These are phyloP conservation scores for Cyprinus carpio DNA, from an alignment of 2,113 vertebrate genomes.

Conservation along the genomic window DNA sequence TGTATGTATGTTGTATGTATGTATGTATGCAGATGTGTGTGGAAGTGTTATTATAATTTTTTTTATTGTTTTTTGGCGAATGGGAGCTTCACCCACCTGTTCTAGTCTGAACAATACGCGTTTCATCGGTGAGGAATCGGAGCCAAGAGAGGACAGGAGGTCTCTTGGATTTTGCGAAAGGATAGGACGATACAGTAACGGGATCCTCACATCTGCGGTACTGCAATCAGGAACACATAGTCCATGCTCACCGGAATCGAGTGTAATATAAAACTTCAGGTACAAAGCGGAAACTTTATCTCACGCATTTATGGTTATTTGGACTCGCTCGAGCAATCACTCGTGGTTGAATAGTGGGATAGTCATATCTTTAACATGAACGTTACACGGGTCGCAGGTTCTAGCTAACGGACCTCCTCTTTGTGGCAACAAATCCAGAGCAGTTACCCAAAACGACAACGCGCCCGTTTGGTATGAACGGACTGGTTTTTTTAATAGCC, in stretches of 20 bases:
- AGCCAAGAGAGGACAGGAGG: constrained; percentile 33
- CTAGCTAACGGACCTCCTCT: constrained; percentile 1
- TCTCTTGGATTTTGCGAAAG: not conserved
- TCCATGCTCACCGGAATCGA: not conserved
- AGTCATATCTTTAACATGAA: not conserved
- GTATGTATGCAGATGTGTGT: too few relatives aligned
- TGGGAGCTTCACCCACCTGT: not conserved
- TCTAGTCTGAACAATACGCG: constrained; percentile 22
- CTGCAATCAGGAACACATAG: not conserved
- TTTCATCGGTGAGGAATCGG: not conserved
- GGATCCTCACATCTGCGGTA: constrained; percentile 37
- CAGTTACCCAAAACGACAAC: not conserved
- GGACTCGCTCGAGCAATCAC: not conserved
- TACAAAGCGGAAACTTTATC: not conserved
- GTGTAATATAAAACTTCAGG: constrained; percentile 10
- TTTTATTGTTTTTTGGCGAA: too few relatives aligned
- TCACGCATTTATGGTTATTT: not conserved
- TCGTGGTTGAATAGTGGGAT: not conserved
- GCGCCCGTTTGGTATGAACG: not conserved
- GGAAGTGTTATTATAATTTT: too few relatives aligned
- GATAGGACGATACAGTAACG: constrained; percentile 44
- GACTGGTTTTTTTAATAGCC: not conserved
- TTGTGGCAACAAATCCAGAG: constrained; percentile 8
- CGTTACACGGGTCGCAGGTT: not conserved
- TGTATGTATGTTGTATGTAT: too few relatives aligned